Percentiles rank a stretch among this genome's conserved stretches.
Conservation (phyloP, 2,888 invertebrate species). For the Punctoribates punctum region DNA sequence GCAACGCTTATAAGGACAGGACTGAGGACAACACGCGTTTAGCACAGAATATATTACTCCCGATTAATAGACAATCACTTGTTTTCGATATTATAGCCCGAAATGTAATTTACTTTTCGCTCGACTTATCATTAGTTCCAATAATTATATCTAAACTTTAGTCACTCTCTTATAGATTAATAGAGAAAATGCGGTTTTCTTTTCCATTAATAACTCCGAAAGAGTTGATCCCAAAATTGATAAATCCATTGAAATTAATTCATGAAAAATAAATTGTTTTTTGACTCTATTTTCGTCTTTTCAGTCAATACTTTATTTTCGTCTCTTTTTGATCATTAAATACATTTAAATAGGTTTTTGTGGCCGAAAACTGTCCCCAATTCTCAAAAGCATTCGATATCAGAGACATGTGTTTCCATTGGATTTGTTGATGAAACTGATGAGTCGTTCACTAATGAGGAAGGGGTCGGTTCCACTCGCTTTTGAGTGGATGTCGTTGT, state of each 20-base stretch:
- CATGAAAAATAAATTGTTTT: too few species aligned
- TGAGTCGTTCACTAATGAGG: neutral
- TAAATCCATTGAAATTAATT: too few species aligned
- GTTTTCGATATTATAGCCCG: too few species aligned
- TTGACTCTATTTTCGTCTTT: too few species aligned
- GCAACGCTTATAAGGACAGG: neutral
- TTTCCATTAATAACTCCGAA: neutral
- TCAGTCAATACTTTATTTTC: neutral
- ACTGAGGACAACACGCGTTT: constrained; percentile 14
- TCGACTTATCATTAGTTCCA: constrained; percentile 23
- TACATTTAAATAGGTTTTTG: neutral
- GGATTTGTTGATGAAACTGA: neutral
- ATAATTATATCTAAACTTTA: neutral
- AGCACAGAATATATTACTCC: neutral
- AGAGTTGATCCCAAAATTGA: too few species aligned
- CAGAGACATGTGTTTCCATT: neutral
- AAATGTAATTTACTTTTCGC: constrained; percentile 30
- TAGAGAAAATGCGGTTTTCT: neutral
- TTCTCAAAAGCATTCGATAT: constrained; percentile 16
- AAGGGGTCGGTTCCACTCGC: neutral
- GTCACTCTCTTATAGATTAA: neutral
- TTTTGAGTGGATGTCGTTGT: neutral
- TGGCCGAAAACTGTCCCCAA: neutral
- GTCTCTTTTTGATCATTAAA: neutral
- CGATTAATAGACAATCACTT: too few species aligned